phyloP scores from a whole-genome alignment of 2,888 invertebrate species.

The Harpalus rufipes region DNA sequence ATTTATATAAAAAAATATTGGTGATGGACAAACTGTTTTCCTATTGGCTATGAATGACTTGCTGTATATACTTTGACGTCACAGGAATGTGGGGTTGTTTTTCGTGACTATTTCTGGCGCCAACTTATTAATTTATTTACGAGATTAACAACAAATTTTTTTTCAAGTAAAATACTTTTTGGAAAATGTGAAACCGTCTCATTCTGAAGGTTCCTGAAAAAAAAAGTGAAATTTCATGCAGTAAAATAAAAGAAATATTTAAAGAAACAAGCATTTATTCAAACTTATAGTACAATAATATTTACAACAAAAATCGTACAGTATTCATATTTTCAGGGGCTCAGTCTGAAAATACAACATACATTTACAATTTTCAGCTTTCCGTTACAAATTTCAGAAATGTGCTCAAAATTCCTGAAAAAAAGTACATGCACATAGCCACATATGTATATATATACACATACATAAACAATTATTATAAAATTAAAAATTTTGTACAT shows the following conservation, averaged over 20 bases:
- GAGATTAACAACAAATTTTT: too few relatives aligned
- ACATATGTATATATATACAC: constrained; percentile 9
- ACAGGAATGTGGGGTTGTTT: too few relatives aligned
- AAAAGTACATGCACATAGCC: constrained; percentile 4
- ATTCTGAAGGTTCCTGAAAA: neutral
- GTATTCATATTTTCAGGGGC: constrained; percentile 52
- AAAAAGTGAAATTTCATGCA: neutral
- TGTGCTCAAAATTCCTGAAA: constrained; percentile 7
- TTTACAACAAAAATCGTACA: constrained; percentile 23
- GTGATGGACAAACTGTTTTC: too few relatives aligned
- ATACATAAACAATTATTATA: constrained; percentile 43
- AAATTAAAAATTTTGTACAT: constrained; percentile 61
- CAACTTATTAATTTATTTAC: too few relatives aligned
- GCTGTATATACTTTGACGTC: too few relatives aligned
- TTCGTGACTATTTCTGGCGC: too few relatives aligned
- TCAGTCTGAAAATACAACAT: constrained; percentile 55
- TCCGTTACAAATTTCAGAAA: neutral
- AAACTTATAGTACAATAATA: neutral
- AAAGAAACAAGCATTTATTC: constrained; percentile 1
- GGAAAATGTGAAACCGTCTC: too few relatives aligned
- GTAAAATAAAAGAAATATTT: neutral
- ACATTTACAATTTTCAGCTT: constrained; percentile 32
- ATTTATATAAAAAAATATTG: too few relatives aligned
- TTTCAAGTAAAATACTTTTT: too few relatives aligned
- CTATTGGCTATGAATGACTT: too few relatives aligned